phyloP scores from a whole-genome alignment of 2,113 vertebrate genomes.

The Eupsittula cactorum region DNA sequence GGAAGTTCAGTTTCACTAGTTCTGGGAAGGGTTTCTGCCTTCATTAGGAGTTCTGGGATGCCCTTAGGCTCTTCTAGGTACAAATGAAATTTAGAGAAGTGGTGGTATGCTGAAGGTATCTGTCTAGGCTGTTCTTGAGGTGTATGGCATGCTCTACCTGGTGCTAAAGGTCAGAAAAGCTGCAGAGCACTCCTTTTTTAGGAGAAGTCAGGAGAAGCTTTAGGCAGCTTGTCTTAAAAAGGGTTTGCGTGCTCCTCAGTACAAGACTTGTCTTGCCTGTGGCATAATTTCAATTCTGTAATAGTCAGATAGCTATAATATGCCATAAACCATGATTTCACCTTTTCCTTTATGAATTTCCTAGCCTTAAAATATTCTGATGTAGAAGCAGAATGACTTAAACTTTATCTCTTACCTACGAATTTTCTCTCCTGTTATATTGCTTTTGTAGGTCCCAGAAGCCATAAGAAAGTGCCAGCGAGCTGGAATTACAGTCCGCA shows the following conservation, averaged over 20 bases:
- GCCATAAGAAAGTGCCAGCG: constrained; percentile 95
- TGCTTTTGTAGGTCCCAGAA: constrained; percentile 85
- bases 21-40: background rate
- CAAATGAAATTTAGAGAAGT: background rate
- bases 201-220: background rate
- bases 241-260: rapidly evolving
- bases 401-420: background rate
- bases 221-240: background rate
- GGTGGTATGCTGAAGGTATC: background rate
- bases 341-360: background rate
- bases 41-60: background rate
- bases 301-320: background rate
- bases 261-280: background rate
- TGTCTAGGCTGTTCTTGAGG: background rate
- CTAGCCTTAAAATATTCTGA: background rate
- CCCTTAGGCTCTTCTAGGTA: background rate
- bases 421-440: background rate
- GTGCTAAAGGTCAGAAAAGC: background rate
- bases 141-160: background rate
- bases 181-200: background rate
- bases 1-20: background rate
- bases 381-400: background rate
- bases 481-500: constrained; percentile 96
- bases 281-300: background rate
- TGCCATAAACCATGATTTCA: rapidly evolving